Evolutionary conservation across 2,888 invertebrate species (phyloP), one percentile per base, ranked within the genome.

Genomic region (Nebria salina): DNA sequence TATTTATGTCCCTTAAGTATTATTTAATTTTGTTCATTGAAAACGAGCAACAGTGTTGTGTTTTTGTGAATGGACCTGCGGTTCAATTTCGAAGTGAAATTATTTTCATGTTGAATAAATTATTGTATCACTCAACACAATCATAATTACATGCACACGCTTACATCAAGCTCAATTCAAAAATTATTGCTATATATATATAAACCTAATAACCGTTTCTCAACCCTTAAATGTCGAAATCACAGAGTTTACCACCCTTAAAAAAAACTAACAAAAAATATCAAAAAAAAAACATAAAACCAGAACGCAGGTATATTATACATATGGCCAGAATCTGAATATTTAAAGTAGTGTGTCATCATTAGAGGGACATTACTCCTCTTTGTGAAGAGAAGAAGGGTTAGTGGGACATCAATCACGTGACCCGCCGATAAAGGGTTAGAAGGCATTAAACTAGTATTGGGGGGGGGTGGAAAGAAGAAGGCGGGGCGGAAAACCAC

Each of bases 351-450:
- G 54, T 54, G 54, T 54, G 54, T 54, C 54, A 54, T 54, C 54
- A 54, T 54, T 54, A 54, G 54, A 54, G 54, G 7, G 13, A 54
- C 54, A 54, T 54, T 54, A 54, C 54, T 54, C 54, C 54, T 13
- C 15, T 68, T 68, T 68, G 20, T 7, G 20, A 25, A 26, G 20
- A 68, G 20, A 68, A 13, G 20, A 68, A 7, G 73, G 26, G 25
- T 25, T 20, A 34, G 13, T 73, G 42, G 73, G 25, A 26, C 26
- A 70, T 70, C 70, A 70, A 70, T 70, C 70, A 70, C 70, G 70
- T 25, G 70, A 70, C 2, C 70, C 70, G 7, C 11, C n/a, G 15
- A 34, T 25, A 26, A 70, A 70, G 34, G 70, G 70, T 54, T 54
- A 54, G 54, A 54, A 54, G 54, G 8, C 54, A 54, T 54, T 54